Evolutionary conservation across 2,888 invertebrate species (phyloP), one percentile per base, ranked within the genome.

Genomic region (Norana najaformis): DNA sequence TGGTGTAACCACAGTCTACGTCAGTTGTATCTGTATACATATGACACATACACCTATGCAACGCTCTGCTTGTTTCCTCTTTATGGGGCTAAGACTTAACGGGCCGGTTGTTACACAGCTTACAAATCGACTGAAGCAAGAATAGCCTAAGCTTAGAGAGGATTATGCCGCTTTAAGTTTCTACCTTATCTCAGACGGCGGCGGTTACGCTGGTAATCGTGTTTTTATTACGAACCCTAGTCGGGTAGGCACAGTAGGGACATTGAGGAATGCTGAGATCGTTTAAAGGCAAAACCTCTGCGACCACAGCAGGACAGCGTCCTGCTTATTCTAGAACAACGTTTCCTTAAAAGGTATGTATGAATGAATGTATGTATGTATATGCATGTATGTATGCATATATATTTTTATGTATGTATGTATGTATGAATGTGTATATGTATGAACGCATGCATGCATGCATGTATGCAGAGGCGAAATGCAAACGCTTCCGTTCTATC

Each of bases 51-150:
- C 20, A 11, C n/a, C 11, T 69, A n/a, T 13, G 69, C 13, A n/a
- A 69, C 11, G 69, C 69, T 30, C n/a, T 8, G n/a, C 13, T 69
- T 8, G 11, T 69, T 69, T 30, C 69, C 30, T n/a, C 69, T 69
- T 69, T 69, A 69, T 69, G 69, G 53, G 69, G 69, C 69, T 69
- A n/a, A 69, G 69, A n/a, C 69, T n/a, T n/a, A 69, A 69, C 30
- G 2, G 47, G n/a, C 47, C 4, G 4, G 23, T 23, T 47, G 47
- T 20, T 47, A 47, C 4, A 20, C 47, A 30, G 30, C 69, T 8
- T n/a, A 30, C n/a, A 11, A 30, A 69, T 69, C n/a, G 69, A 69
- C n/a, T 8, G 69, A 30, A n/a, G 30, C 69, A 13, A 69, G n/a
- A n/a, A n/a, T 69, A n/a, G 69, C n/a, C 30, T 69, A n/a, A 6